phyloP scores from a whole-genome alignment of 2,888 invertebrate genomes.

The Troides helena region DNA sequence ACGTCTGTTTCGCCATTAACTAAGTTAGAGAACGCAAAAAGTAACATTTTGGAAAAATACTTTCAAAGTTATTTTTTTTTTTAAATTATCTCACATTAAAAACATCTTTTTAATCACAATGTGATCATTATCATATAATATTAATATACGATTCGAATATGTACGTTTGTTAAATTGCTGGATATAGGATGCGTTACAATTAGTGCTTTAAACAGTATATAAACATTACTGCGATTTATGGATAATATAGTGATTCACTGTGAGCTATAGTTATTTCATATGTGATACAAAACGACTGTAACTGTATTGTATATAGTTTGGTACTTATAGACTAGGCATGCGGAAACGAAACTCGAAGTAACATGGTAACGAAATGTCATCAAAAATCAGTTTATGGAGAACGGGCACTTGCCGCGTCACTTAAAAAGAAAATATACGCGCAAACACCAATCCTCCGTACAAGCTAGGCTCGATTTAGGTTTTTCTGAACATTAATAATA shows the following conservation, averaged over 20 bases:
- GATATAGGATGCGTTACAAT: slow-evolving; percentile 44
- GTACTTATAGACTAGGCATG: slow-evolving; percentile 74
- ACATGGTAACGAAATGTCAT: slow-evolving; percentile 39
- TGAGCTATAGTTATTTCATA: slow-evolving; percentile 20
- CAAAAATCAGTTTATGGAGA: slow-evolving; percentile 56
- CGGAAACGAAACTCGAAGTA: slow-evolving; percentile 47
- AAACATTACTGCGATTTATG: slow-evolving; percentile 36
- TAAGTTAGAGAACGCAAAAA: slow-evolving; percentile 70
- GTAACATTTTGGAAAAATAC: slow-evolving; percentile 77
- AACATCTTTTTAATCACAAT: slow-evolving; percentile 77
- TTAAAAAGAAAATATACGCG: slow-evolving; percentile 38
- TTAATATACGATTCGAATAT: slow-evolving; percentile 53
- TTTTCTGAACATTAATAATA: slow-evolving; percentile 68
- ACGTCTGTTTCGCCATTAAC: slow-evolving; percentile 60
- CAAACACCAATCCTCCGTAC: slow-evolving; percentile 54
- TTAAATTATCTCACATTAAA: slow-evolving; percentile 72
- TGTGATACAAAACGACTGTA: slow-evolving; percentile 41
- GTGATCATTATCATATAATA: slow-evolving; percentile 69
- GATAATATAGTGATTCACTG: slow-evolving; percentile 40
- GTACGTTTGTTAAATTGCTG: slow-evolving; percentile 38
- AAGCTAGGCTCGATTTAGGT: slow-evolving; percentile 75
- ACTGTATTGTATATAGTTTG: slow-evolving; percentile 59
- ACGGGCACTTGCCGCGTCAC: slow-evolving; percentile 43
- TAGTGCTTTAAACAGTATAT: slow-evolving; percentile 42
- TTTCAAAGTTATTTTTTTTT: slow-evolving; percentile 64